Base-by-base conservation (phyloP, 30 jellyfish, hydroid and myxozoan species). In the Sanderia malayensis region DNA sequence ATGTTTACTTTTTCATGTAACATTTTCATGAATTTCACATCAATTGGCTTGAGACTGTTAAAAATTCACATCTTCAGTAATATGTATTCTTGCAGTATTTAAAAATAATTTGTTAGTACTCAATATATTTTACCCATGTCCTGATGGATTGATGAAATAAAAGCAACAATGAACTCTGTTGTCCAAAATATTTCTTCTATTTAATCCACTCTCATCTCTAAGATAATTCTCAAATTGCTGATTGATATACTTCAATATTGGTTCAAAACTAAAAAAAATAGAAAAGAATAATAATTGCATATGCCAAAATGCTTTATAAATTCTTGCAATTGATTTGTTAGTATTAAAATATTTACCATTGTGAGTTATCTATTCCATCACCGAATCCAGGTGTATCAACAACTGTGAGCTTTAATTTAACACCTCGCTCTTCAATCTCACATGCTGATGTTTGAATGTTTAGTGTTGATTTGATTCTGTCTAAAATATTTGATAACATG, bases 371-470 rank as follows among this genome's bases (percentile, higher is more conserved):
- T 0, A 93, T 65, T 13, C 88, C 88, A 68, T 94, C 99, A 2
- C 96, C 99, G 60, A 83, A 94, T 26, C 97, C 96, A 8, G 98
- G 97, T 0, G 99, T 85, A 72, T 87, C 99, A 34, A 94, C 99
- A 52, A 87, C 95, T 2, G 96, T 94, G 31, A 94, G 59, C 80
- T 83, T 83, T 31, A 94, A 57, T 28, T 82, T 83, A 41, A 86
- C 94, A 22, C 97, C 96, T n/a, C 87, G 81, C 58, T 87, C 97
- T 79, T 94, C 99, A 13, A 94, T 79, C 81, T 94, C 99, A 33
- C 86, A 93, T 17, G 96, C 87, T 26, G 97, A 82, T 61, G 96
- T 79, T 73, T 80, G 73, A 23, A 88, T 87, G 60, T 57, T 66
- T 71, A 94, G 53, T 2, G 99, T 85, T 22, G 80, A 73, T 53